A percentile compares a stretch with the other conserved stretches of the same genome.
Conservation (phyloP, 1,140 invertebrate genomes). For the Ridgeia piscesae region DNA sequence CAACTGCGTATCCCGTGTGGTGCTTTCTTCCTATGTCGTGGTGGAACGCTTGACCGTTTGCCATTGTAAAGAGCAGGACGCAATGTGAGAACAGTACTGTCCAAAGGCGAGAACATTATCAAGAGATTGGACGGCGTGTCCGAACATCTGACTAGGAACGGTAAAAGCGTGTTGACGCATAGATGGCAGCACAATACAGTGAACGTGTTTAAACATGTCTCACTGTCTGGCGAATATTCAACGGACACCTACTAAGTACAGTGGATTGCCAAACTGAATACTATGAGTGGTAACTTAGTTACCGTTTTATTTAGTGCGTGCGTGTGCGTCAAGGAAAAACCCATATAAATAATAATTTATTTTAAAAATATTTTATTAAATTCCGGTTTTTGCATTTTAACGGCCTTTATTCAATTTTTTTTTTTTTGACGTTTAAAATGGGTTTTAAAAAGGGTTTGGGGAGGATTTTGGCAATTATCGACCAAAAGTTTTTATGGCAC, state of each 20-base stretch:
- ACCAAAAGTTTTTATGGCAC: too few species aligned
- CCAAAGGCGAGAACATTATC: neutral
- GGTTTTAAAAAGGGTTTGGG: too few species aligned
- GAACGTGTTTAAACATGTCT: neutral
- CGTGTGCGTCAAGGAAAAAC: too few species aligned
- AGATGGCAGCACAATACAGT: neutral
- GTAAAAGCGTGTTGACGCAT: neutral
- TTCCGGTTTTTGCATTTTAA: too few species aligned
- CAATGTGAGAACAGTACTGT: neutral
- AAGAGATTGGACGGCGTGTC: neutral
- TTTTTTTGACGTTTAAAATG: too few species aligned
- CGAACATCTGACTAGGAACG: neutral
- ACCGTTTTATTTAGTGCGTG: too few species aligned
- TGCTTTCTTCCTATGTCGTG: neutral
- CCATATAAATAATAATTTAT: too few species aligned
- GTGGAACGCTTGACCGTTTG: neutral
- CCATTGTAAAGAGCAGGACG: neutral
- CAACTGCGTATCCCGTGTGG: neutral
- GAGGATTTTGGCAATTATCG: too few species aligned
- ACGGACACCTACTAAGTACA: neutral
- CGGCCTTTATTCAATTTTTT: too few species aligned
- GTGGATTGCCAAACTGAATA: neutral
- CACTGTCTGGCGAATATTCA: neutral
- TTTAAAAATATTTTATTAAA: too few species aligned
- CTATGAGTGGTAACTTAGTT: too few species aligned